Conservation (phyloP, 2,888 invertebrate genomes). For the Epistrophella euchroma region DNA sequence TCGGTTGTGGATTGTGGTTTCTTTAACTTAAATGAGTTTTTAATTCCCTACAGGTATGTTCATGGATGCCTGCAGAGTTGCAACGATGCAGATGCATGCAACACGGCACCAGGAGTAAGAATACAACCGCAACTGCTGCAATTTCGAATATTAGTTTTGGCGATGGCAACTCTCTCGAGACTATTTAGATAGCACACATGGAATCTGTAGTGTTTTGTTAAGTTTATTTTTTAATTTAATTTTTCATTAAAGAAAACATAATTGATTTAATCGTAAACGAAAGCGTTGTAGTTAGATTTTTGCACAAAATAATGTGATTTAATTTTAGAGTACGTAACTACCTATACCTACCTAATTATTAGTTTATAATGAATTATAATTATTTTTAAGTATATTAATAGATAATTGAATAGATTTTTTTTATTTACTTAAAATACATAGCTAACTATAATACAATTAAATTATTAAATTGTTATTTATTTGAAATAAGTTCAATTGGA, state of each 20-base stretch:
- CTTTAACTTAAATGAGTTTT: slow-evolving; percentile 65
- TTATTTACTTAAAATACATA: not conserved
- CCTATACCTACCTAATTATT: slow-evolving; percentile 33
- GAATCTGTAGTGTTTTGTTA: slow-evolving; percentile 50
- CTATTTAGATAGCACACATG: slow-evolving; percentile 72
- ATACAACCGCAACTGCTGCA: slow-evolving; percentile 63
- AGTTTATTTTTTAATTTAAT: slow-evolving; percentile 38
- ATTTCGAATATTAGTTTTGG: slow-evolving; percentile 64
- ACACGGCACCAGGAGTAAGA: slow-evolving; percentile 82
- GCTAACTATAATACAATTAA: slow-evolving; percentile 18
- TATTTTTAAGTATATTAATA: slow-evolving; percentile 8
- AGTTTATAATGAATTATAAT: slow-evolving; percentile 63
- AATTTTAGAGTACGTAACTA: slow-evolving; percentile 78
- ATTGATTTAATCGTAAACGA: not conserved
- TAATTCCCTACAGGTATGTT: slow-evolving; percentile 87
- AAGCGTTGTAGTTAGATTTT: slow-evolving; percentile 54
- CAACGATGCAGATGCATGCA: slow-evolving; percentile 96
- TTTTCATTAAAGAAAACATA: slow-evolving; percentile 37
- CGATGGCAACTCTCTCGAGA: slow-evolving; percentile 65
- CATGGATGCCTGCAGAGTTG: slow-evolving; percentile 97
- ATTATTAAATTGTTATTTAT: slow-evolving; percentile 37
- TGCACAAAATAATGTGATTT: slow-evolving; percentile 80
- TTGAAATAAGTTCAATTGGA: slow-evolving; percentile 19
- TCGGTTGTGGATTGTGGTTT: not conserved
- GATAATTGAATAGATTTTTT: not conserved